These are phyloP conservation scores for Glyptemys insculpta DNA, from an alignment of 2,797 vertebrate species.

Conservation along the genomic window DNA sequence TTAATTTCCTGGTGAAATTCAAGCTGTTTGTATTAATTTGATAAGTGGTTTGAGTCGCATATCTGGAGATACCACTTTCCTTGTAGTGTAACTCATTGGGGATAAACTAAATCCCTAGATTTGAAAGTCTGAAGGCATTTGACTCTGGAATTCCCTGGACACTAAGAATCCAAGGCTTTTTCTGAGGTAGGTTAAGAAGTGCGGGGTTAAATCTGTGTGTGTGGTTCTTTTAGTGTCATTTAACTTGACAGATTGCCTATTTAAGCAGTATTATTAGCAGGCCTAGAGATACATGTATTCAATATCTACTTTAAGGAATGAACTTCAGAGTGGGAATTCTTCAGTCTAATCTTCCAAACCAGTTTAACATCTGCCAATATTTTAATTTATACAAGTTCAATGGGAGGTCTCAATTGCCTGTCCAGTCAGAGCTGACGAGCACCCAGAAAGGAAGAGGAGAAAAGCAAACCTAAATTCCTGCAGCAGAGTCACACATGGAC, in stretches of 20 bases:
- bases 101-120: background rate
- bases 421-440: accelerated
- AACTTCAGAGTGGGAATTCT: background rate
- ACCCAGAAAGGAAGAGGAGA: background rate
- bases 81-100: background rate
- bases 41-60: background rate
- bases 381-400: background rate
- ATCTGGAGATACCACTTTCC: background rate
- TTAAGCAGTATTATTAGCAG: background rate
- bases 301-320: background rate
- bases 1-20: background rate
- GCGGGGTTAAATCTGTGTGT: background rate
- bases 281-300: background rate
- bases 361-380: accelerated
- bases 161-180: background rate
- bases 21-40: background rate
- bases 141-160: background rate
- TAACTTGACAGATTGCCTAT: background rate
- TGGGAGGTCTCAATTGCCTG: accelerated
- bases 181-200: background rate
- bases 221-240: accelerated
- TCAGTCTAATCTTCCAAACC: background rate
- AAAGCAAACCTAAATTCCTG: background rate
- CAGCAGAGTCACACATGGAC: background rate
- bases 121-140: accelerated